Conservation (phyloP, 2,888 invertebrate species). For the Nomada fabriciana region DNA sequence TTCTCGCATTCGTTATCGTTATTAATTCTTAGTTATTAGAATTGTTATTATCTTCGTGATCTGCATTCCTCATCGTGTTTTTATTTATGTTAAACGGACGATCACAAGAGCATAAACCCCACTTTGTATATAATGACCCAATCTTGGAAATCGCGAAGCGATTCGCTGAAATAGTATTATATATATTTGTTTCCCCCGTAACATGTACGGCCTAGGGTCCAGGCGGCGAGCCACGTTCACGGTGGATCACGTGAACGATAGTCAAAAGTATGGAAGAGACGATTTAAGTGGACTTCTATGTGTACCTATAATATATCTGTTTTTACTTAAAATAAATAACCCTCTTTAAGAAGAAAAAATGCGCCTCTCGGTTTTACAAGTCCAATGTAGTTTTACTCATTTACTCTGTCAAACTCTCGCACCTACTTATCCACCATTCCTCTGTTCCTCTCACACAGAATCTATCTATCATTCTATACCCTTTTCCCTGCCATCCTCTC, state of each 20-base stretch:
- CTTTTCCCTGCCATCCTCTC: constrained; percentile 28
- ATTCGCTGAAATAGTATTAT: constrained; percentile 52
- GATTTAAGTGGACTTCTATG: constrained; percentile 72
- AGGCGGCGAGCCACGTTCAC: constrained; percentile 36
- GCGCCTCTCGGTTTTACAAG: constrained; percentile 63
- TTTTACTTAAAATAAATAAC: constrained; percentile 80
- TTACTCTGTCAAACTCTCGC: constrained; percentile 8
- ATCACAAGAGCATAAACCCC: constrained; percentile 50
- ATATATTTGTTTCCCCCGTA: constrained; percentile 29
- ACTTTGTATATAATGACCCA: constrained; percentile 61
- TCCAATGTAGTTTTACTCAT: constrained; percentile 35
- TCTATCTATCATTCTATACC: constrained; percentile 8
- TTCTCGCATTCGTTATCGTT: constrained; percentile 67
- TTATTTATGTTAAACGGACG: constrained; percentile 67
- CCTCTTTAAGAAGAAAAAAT: constrained; percentile 71
- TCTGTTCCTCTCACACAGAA: background rate
- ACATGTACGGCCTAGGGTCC: constrained; percentile 72
- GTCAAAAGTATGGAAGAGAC: constrained; percentile 78
- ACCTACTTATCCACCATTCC: too few species aligned
- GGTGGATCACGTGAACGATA: constrained; percentile 60
- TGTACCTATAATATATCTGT: constrained; percentile 70
- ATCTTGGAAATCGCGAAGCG: constrained; percentile 45
- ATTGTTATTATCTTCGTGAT: constrained; percentile 71
- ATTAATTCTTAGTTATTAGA: constrained; percentile 73
- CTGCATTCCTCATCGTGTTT: constrained; percentile 52